Conservation (phyloP, 37 sponge, comb jelly and placozoan genomes). For the Tethya wilhelma region DNA sequence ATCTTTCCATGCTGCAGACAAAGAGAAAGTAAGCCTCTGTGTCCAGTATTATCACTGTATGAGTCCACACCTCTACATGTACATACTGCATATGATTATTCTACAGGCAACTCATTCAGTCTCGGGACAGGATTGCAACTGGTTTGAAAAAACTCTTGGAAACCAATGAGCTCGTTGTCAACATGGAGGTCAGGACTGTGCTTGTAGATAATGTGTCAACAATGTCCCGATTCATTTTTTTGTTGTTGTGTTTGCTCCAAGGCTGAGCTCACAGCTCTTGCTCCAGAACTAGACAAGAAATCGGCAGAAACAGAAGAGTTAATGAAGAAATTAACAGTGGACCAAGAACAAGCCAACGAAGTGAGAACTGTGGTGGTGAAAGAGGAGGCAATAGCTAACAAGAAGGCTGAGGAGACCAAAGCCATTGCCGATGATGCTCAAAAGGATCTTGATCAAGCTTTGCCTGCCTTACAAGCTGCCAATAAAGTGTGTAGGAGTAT, state of each 20-base stretch:
- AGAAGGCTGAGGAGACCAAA: constrained; percentile 94
- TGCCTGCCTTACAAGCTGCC: constrained; percentile 95
- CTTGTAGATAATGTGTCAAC: neutral
- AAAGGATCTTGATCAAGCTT: constrained; percentile 95
- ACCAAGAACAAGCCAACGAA: constrained; percentile 92
- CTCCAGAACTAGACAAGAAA: constrained; percentile 90
- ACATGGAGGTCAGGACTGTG: constrained; percentile 76
- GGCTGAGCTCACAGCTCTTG: constrained; percentile 94
- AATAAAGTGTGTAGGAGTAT: constrained; percentile 66
- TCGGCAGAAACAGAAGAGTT: constrained; percentile 85
- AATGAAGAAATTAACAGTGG: constrained; percentile 87
- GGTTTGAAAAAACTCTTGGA: constrained; percentile 96
- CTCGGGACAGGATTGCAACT: constrained; percentile 92
- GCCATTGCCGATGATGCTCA: constrained; percentile 97
- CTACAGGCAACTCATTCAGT: constrained; percentile 73
- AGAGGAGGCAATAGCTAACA: constrained; percentile 94
- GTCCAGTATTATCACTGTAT: neutral
- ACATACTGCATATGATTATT: neutral
- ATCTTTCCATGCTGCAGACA: constrained; percentile 92
- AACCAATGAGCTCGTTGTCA: constrained; percentile 95
- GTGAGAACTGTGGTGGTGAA: constrained; percentile 88
- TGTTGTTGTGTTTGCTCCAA: constrained; percentile 2
- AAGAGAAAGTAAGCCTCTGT: constrained; percentile 72
- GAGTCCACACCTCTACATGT: neutral
- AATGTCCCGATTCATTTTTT: neutral